Base-by-base conservation (phyloP, 2,797 vertebrate species). In the Echeneis naucrates region DNA sequence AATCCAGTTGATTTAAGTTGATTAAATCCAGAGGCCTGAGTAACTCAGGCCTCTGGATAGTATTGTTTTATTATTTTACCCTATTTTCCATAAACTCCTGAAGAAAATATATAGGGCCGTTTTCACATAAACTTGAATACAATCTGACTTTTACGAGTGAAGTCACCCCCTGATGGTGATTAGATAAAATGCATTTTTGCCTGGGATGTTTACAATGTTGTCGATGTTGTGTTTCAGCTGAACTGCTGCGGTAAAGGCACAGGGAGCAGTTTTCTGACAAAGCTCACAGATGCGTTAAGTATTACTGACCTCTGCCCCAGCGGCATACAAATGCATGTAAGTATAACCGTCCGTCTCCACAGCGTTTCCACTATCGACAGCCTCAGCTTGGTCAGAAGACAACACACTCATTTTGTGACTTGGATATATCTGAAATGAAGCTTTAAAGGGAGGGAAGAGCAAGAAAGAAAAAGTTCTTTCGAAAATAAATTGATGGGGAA, bases 231-330 rank as follows among this genome's bases (percentile, higher is more conserved):
- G 23, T 92, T 93, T 81, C 83, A 97, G 96, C 92, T 97, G 59
- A 77, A 78, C 65, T 97, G 96, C 92, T 97, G 96, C 21, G 96
- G 95, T 8, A 94, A 93, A 67, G 86, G 23, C 27, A 0, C 1
- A 2, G 51, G 0, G 1, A 2, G 17, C 0, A 0, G 16, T 0
- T 0, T 82, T 0, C 0, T 68, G 0, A 79, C 69, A 0, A 0
- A 0, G 0, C 0, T 87, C 0, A 17, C 40, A 3, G 23, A 54
- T 6, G 0, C 0, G 0, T 0, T 84, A 0, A 78, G 82, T 5
- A 0, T 0, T 0, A 80, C 61, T 4, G 53, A 74, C 5, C 0
- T 95, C 14, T 97, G 96, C 76, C 91, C 94, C 37, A 67, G 9
- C 45, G 0, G 47, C 0, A 33, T 4, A 0, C 0, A 2, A 0